Percentiles rank a stretch among this genome's conserved stretches.
Evolutionary conservation across 2,797 vertebrate genomes (phyloP).

Genomic region (Aldrovandia affinis): DNA sequence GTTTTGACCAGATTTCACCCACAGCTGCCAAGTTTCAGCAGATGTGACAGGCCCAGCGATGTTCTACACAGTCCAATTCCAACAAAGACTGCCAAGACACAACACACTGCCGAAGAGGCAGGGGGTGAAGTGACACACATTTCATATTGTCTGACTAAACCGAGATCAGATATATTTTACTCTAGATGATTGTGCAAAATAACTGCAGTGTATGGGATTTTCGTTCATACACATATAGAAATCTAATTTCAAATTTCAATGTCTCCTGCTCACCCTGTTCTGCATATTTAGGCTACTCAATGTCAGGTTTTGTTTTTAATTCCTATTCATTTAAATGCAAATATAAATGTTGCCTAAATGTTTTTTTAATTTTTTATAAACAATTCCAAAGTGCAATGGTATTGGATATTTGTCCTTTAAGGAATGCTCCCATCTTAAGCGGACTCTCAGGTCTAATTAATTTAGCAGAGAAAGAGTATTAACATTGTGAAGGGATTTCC

Average conservation of each 20-base stretch:
- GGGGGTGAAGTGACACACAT: background rate
- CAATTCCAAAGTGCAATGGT: background rate
- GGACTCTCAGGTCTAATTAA: slow-evolving; percentile 26
- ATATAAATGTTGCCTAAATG: background rate
- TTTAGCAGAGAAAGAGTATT: slow-evolving; percentile 34
- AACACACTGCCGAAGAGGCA: background rate
- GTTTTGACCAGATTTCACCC: slow-evolving; percentile 53
- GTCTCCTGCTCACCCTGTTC: background rate
- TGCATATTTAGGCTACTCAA: background rate
- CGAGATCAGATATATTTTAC: background rate
- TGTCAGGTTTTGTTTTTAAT: background rate
- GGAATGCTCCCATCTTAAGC: slow-evolving; percentile 6
- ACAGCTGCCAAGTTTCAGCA: slow-evolving; percentile 66
- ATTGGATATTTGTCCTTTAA: background rate
- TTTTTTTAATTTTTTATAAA: background rate
- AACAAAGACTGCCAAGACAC: slow-evolving; percentile 22
- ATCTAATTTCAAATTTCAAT: background rate
- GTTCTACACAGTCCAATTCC: slow-evolving; percentile 20
- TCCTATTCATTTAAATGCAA: background rate
- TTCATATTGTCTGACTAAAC: background rate
- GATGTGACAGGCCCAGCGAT: slow-evolving; percentile 57
- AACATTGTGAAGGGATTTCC: slow-evolving; percentile 32
- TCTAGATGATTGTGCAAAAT: background rate
- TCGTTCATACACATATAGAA: background rate
- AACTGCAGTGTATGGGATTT: background rate